Conservation (phyloP, 2,888 invertebrate species). For the Spisula solida region DNA sequence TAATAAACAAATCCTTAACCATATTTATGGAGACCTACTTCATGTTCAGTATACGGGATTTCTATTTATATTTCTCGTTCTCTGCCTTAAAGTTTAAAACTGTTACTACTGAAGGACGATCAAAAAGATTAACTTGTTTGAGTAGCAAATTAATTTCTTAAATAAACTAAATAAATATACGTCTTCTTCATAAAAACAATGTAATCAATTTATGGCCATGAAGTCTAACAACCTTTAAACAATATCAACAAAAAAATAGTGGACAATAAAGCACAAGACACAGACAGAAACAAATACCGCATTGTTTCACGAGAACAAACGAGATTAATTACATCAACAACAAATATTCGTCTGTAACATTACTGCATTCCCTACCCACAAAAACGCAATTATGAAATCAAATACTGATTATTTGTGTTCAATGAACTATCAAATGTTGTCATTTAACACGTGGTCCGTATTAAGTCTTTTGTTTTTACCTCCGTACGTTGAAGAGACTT, state of each 20-base stretch:
- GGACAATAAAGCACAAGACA: background rate
- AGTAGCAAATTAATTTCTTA: background rate
- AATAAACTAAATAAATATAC: background rate
- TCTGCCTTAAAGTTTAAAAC: too few relatives aligned
- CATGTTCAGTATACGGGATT: too few relatives aligned
- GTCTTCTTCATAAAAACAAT: background rate
- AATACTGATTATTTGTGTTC: background rate
- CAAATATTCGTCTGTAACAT: background rate
- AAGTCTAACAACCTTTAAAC: background rate
- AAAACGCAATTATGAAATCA: slow-evolving; percentile 43
- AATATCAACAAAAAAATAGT: background rate
- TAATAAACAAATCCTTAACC: too few relatives aligned
- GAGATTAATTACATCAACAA: background rate
- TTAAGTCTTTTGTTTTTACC: background rate
- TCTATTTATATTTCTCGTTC: too few relatives aligned
- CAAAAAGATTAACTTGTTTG: too few relatives aligned
- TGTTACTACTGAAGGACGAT: too few relatives aligned
- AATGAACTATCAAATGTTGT: background rate
- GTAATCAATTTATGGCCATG: background rate
- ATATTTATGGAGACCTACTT: too few relatives aligned
- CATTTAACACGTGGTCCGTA: background rate
- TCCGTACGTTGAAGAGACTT: background rate
- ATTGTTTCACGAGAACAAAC: background rate
- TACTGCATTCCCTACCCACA: background rate
- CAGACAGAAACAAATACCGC: background rate